Evolutionary conservation across 2,113 vertebrate genomes (phyloP), one percentile per base, ranked within the genome.

Genomic region (Gadus macrocephalus): DNA sequence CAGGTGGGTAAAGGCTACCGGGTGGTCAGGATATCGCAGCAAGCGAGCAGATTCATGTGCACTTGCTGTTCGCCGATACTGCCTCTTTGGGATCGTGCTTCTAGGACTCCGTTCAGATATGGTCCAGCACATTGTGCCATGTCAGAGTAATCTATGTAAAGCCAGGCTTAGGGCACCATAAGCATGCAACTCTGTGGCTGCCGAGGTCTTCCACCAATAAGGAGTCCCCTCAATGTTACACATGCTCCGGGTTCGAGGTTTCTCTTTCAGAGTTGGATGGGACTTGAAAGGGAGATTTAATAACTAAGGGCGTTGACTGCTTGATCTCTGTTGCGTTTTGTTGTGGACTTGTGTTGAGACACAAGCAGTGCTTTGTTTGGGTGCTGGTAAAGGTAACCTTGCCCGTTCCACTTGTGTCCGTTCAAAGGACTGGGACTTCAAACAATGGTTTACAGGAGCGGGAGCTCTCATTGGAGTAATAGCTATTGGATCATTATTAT

Each of bases 61-160:
- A 4, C 53, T 55, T 12, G 1, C 53, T 79, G 78, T 77, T 81
- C 67, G 67, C 67, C 63, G 75, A 75, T 75, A 78, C 73, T 74
- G 61, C 70, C 60, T 60, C 31, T 83, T 87, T 84, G 78, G 83
- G 71, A 83, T 80, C 66, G 66, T 14, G 56, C 25, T 72, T 31
- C 69, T 69, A 69, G 80, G 71, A 85, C 75, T 84, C 79, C 74
- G 76, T 86, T 85, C 81, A 86, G 76, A 88, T 86, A 72, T 76
- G 72, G 82, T 75, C 81, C 76, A 85, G 15, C 42, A 79, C 78
- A 77, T 74, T 81, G 74, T 83, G 74, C 74, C 77, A 76, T 83
- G 74, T 83, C 73, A 77, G 87, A 90, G 88, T 91, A 89, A 87
- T 88, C 84, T 87, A 68, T 76, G 78, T 79, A 85, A 90, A 89